phyloP scores from a whole-genome alignment of 2,797 vertebrate genomes.

The Coilia nasus region DNA sequence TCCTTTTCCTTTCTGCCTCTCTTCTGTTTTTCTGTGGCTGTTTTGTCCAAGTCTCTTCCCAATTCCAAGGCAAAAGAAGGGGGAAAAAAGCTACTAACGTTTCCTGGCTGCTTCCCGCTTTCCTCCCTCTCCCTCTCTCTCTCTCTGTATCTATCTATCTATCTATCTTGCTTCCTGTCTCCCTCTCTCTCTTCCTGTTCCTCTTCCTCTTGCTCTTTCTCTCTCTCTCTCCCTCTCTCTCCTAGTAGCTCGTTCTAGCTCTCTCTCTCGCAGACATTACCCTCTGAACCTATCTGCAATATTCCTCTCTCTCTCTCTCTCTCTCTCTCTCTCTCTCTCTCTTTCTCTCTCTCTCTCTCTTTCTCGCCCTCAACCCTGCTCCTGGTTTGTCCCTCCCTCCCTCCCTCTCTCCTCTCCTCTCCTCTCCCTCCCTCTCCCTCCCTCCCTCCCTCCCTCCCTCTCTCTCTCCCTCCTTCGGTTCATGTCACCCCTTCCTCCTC shows the following conservation, averaged over 20 bases:
- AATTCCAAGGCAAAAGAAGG: background rate
- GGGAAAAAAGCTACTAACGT: background rate
- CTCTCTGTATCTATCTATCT: background rate
- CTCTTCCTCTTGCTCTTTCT: background rate
- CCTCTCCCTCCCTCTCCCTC: constrained; percentile 24
- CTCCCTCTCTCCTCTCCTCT: constrained; percentile 6
- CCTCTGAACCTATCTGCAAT: constrained; percentile 12
- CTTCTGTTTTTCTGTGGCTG: background rate
- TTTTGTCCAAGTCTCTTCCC: background rate
- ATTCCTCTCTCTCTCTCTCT: constrained; percentile 19
- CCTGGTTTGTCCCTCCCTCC: background rate
- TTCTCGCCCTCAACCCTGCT: background rate
- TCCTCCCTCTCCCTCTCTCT: background rate
- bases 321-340: constrained; percentile 21
- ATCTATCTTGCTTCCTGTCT: background rate
- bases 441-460: background rate
- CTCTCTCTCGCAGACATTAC: background rate
- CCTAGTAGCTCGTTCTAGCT: constrained; percentile 3
- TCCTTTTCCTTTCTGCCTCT: background rate
- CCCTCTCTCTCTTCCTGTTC: background rate
- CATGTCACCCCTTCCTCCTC: background rate
- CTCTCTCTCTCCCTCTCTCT: background rate
- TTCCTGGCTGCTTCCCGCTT: background rate
- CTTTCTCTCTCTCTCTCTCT: background rate
- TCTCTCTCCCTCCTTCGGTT: background rate